Percentiles rank a stretch among this genome's conserved stretches.
Evolutionary conservation across 2,888 invertebrate species (phyloP).

Genomic region (Chaitophorus viminalis): DNA sequence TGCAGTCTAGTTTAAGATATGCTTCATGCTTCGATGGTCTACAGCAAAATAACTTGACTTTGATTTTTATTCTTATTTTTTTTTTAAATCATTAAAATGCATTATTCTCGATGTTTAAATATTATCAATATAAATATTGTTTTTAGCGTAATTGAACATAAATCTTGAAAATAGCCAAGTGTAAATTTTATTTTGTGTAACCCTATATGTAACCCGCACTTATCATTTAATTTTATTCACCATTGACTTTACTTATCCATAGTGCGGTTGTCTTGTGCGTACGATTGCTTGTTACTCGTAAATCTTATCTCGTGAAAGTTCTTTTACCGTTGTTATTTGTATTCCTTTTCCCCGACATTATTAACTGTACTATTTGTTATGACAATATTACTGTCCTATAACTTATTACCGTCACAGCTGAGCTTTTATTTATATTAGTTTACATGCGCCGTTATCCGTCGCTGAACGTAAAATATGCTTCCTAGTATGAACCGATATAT

Average conservation of each 20-base stretch:
- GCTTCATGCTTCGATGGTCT: too few species aligned
- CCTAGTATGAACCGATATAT: not conserved
- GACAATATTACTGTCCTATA: not conserved
- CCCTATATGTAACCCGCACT: not conserved
- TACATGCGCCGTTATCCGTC: not conserved
- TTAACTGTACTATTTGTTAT: not conserved
- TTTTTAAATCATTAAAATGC: conserved; percentile 29
- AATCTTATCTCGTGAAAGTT: not conserved
- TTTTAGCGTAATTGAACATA: not conserved
- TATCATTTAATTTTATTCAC: conserved; percentile 26
- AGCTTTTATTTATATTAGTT: conserved; percentile 2
- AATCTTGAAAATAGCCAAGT: conserved; percentile 1
- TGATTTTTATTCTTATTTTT: conserved; percentile 5
- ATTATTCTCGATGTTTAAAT: not conserved
- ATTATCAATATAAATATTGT: not conserved
- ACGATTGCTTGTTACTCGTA: not conserved
- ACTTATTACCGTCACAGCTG: not conserved
- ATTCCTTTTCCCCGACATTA: not conserved
- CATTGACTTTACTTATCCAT: not conserved
- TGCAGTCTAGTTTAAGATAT: conserved; percentile 10
- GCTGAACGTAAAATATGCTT: not conserved
- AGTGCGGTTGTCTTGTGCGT: not conserved
- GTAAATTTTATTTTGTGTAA: not conserved
- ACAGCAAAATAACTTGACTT: not conserved
- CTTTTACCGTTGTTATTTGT: not conserved